Base-by-base conservation (phyloP, 2,888 invertebrate species). In the Tanypteryx hageni region DNA sequence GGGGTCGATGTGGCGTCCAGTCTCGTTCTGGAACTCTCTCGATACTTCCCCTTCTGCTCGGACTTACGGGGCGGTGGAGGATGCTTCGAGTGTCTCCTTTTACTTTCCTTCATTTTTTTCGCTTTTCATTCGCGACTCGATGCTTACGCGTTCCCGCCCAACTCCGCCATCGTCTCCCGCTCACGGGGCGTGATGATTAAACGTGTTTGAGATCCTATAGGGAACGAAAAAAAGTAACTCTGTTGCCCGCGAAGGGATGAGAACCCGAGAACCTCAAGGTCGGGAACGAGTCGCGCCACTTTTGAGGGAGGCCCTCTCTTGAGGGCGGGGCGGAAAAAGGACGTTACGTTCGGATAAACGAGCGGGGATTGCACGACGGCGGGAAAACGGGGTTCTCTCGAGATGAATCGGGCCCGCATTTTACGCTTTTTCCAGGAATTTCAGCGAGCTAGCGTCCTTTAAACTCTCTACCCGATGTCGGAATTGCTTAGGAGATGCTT, bases 221-320 rank as follows among this genome's bases (percentile, higher is more conserved):
- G 18, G 76, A 22, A 27, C 76, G 22, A 76, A 76, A 76, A 22
- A 14, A 76, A 76, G 27, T 18, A 9, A 22, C 68, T 16, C 22
- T 10, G 68, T 22, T 27, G 76, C 22, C 27, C 76, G 22, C 11
- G 76, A 14, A 76, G 76, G 76, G 76, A 76, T 76, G 76, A 76
- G 76, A 76, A 76, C 76, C 76, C 76, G 76, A 76, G 76, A 27
- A 10, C 76, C 76, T 76, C 76, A 76, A 76, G 76, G 76, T 76
- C 22, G 76, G 27, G 76, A 76, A 76, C 76, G 76, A 76, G 22
- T 22, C 76, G 13, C 76, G 76, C 76, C 76, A 27, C 22, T 76
- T 68, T 7, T 16, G 64, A 14, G 68, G 76, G 22, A 13, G 22
- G 76, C 22, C 22, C 5, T 22, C 13, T 76, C 76, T 76, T 5